Base-by-base conservation (phyloP, 2,797 vertebrate species). In the Hafferia zeledoni region DNA sequence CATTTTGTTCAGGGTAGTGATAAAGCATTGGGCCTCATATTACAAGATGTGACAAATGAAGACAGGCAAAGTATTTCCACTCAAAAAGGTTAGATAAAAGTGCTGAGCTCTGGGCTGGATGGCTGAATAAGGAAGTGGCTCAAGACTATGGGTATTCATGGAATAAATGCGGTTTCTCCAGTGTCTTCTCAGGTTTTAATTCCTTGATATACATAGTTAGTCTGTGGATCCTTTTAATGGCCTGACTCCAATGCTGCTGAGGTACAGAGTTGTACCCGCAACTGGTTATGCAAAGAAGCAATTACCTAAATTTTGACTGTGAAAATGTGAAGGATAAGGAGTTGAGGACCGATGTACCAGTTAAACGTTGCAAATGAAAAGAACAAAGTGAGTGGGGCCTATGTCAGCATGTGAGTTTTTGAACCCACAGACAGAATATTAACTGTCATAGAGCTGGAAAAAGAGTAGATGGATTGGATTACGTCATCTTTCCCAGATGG, bases 401-500 rank as follows among this genome's bases (percentile, higher is more conserved):
- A 0, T 84, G 74, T 74, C 60, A 87, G 19, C 22, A 3, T 47
- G 9, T 17, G 64, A 77, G 27, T 28, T 86, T 70, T 79, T 64
- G 80, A 80, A 82, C n/a, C 22, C 56, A 56, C 55, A 0, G n/a
- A 35, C 41, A 57, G 74, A 90, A 78, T 88, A 72, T 72, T 33
- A 74, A 19, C 60, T 91, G 87, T 60, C 87, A 60, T 1, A 69
- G 87, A 82, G 56, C 77, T 94, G 72, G 63, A 81, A 93, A 91
- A 93, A 70, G 56, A 46, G 4, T 87, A 82, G 85, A 76, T 90
- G 74, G 94, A 89, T 94, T 90, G 74, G 94, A 89, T 94, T 90
- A 95, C 77, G 70, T 96, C 91, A 84, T 91, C 77, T 94, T 83
- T 94, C 87, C 85, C 82, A 87, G 64, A 94, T 82, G 83, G 35